Conservation (phyloP, 2,113 vertebrate genomes). For the Asarcornis scutulata region DNA sequence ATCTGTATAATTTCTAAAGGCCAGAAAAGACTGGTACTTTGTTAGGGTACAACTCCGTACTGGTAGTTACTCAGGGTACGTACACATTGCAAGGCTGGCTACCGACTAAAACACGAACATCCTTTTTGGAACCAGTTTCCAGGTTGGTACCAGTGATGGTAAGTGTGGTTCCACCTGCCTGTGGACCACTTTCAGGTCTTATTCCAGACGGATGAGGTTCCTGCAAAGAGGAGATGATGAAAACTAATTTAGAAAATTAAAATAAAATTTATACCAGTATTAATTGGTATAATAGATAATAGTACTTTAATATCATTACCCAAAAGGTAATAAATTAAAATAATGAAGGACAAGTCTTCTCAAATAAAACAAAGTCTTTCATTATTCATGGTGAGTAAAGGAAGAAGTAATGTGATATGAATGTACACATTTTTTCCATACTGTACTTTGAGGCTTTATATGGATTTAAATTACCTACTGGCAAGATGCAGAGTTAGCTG, state of each 20-base stretch:
- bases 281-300: neutral
- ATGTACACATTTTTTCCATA: neutral
- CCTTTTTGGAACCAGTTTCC: slow-evolving; percentile 86
- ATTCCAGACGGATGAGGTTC: slow-evolving; percentile 80
- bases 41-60: neutral
- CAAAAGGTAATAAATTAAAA: neutral
- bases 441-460: neutral
- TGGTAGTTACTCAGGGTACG: slow-evolving; percentile 49
- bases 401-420: neutral
- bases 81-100: slow-evolving; percentile 87
- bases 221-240: slow-evolving; percentile 66
- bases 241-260: neutral
- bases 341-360: neutral
- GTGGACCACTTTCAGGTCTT: slow-evolving; percentile 82
- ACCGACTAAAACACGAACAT: slow-evolving; percentile 81
- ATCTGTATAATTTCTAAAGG: neutral
- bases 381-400: neutral
- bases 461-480: neutral
- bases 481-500: neutral
- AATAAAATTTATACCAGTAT: neutral
- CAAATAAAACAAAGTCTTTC: neutral
- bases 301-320: neutral
- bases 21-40: neutral
- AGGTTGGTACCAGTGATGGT: slow-evolving; percentile 85
- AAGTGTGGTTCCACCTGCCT: slow-evolving; percentile 87